phyloP scores from a whole-genome alignment of 2,113 vertebrate genomes.

The Atractosteus spatula region DNA sequence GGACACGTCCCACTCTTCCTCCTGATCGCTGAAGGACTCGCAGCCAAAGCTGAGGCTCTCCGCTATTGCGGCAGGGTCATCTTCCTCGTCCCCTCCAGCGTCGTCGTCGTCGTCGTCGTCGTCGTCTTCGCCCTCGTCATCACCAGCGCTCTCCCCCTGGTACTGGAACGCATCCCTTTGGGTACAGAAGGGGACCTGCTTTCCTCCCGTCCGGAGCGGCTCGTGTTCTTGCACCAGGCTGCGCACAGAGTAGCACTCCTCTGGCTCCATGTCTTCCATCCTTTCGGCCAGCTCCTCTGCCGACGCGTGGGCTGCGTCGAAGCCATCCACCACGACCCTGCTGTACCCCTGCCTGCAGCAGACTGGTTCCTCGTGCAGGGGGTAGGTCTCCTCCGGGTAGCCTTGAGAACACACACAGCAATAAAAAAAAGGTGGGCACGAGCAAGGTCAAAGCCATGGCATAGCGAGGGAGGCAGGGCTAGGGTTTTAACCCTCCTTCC shows the following conservation, averaged over 20 bases:
- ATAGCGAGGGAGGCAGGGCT: no score
- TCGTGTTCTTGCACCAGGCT: constrained; percentile 5
- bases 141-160: constrained; percentile 47
- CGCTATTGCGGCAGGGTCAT: constrained; percentile 72
- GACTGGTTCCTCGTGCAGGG: constrained; percentile 58
- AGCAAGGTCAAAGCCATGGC: no score
- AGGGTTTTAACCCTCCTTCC: no score
- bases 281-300: constrained; percentile 88
- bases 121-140: constrained; percentile 30
- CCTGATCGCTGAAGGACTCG: constrained; percentile 62
- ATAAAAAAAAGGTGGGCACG: not conserved
- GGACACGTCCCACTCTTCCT: constrained; percentile 56
- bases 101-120: constrained; percentile 43
- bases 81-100: constrained; percentile 50
- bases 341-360: constrained; percentile 49
- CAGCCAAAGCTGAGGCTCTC: constrained; percentile 74
- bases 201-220: not conserved
- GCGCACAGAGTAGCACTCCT: constrained; percentile 39
- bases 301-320: constrained; percentile 61
- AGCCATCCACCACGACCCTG: constrained; percentile 64
- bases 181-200: constrained; percentile 45
- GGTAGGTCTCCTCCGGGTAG: constrained; percentile 74
- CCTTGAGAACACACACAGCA: constrained; percentile 51
- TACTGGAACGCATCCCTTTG: constrained; percentile 52
- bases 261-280: constrained; percentile 67